Evolutionary conservation across 2,113 vertebrate genomes (phyloP).

Genomic region (Centropus bengalensis): DNA sequence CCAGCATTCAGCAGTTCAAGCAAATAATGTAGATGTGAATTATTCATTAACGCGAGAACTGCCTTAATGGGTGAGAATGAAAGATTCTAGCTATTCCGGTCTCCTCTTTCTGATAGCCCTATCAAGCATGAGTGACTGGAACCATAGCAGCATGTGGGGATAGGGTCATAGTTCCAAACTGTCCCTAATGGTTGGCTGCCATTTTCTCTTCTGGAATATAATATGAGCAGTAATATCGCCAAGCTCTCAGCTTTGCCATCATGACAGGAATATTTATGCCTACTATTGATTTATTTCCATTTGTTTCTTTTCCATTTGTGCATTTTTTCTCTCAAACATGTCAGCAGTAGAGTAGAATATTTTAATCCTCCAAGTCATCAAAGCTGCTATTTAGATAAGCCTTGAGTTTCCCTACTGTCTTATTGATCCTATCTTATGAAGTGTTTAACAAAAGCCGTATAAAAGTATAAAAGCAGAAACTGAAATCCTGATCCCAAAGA

Average conservation of each 20-base stretch:
- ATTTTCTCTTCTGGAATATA: background rate
- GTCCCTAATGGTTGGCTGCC: background rate
- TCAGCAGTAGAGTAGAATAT: background rate
- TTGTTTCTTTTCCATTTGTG: background rate
- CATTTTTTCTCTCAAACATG: background rate
- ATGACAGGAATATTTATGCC: background rate
- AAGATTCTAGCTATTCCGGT: background rate
- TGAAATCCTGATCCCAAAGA: background rate
- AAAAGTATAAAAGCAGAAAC: background rate
- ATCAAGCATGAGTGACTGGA: background rate
- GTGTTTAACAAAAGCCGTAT: background rate
- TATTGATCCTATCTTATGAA: background rate
- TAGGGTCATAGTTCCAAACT: background rate
- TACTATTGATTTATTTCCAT: background rate
- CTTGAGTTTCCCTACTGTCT: background rate
- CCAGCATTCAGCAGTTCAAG: slow-evolving; percentile 5
- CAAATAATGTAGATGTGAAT: slow-evolving; percentile 10
- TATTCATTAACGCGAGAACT: background rate
- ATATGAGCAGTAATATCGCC: background rate
- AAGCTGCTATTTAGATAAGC: background rate
- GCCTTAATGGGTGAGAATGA: background rate
- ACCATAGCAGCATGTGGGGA: background rate
- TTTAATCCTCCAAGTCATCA: background rate
- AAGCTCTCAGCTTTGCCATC: background rate
- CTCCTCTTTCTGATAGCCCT: background rate